These are phyloP conservation scores for Abscondita cerata DNA, from an alignment of 2,888 invertebrate species.

Conservation along the genomic window DNA sequence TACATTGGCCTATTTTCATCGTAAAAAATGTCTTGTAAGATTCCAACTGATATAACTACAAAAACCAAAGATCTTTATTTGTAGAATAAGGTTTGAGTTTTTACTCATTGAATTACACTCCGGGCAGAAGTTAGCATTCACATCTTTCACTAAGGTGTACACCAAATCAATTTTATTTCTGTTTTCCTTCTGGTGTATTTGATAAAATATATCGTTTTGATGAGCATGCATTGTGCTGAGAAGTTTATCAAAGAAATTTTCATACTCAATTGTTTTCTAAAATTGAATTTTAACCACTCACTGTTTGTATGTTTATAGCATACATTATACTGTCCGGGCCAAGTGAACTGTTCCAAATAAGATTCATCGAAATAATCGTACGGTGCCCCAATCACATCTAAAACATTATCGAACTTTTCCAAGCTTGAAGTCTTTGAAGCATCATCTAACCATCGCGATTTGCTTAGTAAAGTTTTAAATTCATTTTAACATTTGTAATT, in stretches of 20 bases:
- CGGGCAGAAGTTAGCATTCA: background rate
- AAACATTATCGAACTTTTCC: slow-evolving; percentile 28
- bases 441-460: slow-evolving; percentile 39
- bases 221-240: background rate
- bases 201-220: background rate
- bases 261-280: background rate
- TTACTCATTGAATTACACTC: background rate
- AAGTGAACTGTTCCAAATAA: slow-evolving; percentile 35
- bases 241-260: background rate
- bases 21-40: slow-evolving; percentile 65
- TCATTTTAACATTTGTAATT: slow-evolving; percentile 35
- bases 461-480: slow-evolving; percentile 20
- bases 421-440: slow-evolving; percentile 37
- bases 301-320: too few species aligned
- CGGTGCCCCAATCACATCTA: slow-evolving; percentile 41
- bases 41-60: background rate
- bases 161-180: background rate
- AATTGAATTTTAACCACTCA: too few species aligned
- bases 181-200: background rate
- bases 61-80: too few species aligned
- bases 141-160: background rate
- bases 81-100: too few species aligned
- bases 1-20: slow-evolving; percentile 86
- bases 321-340: slow-evolving; percentile 22
- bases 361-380: slow-evolving; percentile 41